A percentile compares a stretch with the other conserved stretches of the same genome.
These are phyloP conservation scores for Drosophila diplacantha DNA, from an alignment of 2,888 invertebrate genomes.

Conservation along the genomic window DNA sequence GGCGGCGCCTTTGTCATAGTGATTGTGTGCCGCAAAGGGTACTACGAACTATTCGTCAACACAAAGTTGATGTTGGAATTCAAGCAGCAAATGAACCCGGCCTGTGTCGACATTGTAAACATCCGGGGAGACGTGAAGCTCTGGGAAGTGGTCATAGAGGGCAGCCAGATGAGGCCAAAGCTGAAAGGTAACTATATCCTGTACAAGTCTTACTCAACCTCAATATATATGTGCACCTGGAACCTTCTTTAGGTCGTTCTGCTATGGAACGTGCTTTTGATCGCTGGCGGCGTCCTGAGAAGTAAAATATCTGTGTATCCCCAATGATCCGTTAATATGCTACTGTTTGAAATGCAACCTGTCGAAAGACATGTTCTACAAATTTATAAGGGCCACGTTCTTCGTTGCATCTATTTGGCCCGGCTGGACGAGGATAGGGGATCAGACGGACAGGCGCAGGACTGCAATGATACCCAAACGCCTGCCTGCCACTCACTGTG, in stretches of 20 bases:
- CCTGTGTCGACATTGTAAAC: slow-evolving; percentile 81
- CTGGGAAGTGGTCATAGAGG: slow-evolving; percentile 61
- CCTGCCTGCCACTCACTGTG: slow-evolving; percentile 14
- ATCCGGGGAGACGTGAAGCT: slow-evolving; percentile 85
- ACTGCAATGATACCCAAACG: slow-evolving; percentile 17
- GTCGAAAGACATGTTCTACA: slow-evolving; percentile 44
- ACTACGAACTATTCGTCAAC: slow-evolving; percentile 76
- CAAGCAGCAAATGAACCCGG: slow-evolving; percentile 79
- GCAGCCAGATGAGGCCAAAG: background rate
- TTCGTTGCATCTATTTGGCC: slow-evolving; percentile 6
- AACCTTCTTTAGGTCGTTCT: background rate
- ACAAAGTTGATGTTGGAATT: slow-evolving; percentile 82
- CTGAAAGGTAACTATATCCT: slow-evolving; percentile 9
- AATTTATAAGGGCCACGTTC: slow-evolving; percentile 40
- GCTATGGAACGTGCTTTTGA: slow-evolving; percentile 8
- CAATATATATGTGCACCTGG: background rate
- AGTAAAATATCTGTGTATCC: background rate
- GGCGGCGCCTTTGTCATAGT: slow-evolving; percentile 67
- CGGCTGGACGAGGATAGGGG: background rate
- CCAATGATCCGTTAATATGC: slow-evolving; percentile 12
- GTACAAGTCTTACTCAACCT: background rate
- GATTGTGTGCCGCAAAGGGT: slow-evolving; percentile 55
- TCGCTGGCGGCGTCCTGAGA: slow-evolving; percentile 3
- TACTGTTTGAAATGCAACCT: slow-evolving; percentile 28
- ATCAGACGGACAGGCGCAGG: background rate